A percentile compares a stretch with the other conserved stretches of the same genome.
Evolutionary conservation across 92 coral and sea anemone genomes (phyloP).

Genomic region (Zoanthus gigantus): DNA sequence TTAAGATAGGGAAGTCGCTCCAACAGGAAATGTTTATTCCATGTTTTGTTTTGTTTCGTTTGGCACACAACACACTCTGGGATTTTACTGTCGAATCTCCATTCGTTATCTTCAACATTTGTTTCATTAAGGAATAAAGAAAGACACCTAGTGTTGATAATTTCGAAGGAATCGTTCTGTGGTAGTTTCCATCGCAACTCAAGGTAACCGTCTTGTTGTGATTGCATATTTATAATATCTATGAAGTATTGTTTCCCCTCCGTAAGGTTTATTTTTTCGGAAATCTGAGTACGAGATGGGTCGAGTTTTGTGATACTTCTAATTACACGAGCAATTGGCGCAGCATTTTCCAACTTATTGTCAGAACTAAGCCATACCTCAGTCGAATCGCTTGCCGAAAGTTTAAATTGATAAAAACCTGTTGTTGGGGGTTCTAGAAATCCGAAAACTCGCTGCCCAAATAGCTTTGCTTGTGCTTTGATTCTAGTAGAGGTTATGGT

Average conservation of each 20-base stretch:
- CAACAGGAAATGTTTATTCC: slow-evolving; percentile 26
- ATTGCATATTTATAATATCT: slow-evolving; percentile 35
- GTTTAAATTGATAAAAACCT: slow-evolving; percentile 32
- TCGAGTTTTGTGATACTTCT: not conserved
- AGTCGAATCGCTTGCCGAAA: slow-evolving; percentile 15
- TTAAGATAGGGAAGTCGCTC: not conserved
- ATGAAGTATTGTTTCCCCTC: slow-evolving; percentile 41
- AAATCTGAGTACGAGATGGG: not conserved
- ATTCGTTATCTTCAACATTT: not conserved
- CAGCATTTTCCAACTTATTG: slow-evolving; percentile 17
- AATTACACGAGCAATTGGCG: slow-evolving; percentile 35
- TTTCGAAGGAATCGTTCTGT: slow-evolving; percentile 24
- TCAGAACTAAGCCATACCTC: slow-evolving; percentile 38
- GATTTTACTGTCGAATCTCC: slow-evolving; percentile 16
- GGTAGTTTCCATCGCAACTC: slow-evolving; percentile 38
- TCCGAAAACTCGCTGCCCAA: slow-evolving; percentile 45
- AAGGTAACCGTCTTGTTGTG: not conserved
- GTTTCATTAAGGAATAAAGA: slow-evolving; percentile 34
- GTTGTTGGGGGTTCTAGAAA: slow-evolving; percentile 36
- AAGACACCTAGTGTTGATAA: slow-evolving; percentile 10
- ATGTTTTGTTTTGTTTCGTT: not conserved
- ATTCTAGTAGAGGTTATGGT: slow-evolving; percentile 5
- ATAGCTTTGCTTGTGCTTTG: slow-evolving; percentile 15
- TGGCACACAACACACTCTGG: slow-evolving; percentile 22
- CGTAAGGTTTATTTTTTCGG: slow-evolving; percentile 13